phyloP scores from a whole-genome alignment of 2,113 vertebrate species.

The Pluvialis apricaria region DNA sequence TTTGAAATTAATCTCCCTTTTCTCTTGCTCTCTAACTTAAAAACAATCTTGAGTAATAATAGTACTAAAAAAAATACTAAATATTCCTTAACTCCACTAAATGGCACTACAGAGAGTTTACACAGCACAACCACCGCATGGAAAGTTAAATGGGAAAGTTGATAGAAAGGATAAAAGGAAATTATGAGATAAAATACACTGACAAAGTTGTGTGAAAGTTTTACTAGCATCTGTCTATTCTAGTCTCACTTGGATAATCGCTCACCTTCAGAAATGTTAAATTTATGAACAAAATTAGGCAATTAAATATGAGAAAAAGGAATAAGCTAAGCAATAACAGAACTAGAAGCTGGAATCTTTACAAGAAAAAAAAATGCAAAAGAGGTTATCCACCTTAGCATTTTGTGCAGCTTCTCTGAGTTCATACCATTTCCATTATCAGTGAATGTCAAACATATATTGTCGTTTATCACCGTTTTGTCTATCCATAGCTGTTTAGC shows the following conservation, averaged over 20 bases:
- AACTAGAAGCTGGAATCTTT: background rate
- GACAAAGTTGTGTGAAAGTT: background rate
- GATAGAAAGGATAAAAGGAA: background rate
- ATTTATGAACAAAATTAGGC: background rate
- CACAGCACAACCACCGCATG: background rate
- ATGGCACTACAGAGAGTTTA: background rate
- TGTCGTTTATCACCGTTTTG: constrained; percentile 79
- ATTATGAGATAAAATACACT: background rate
- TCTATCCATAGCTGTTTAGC: constrained; percentile 97
- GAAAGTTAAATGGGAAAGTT: background rate
- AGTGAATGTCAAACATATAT: constrained; percentile 86
- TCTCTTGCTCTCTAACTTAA: background rate
- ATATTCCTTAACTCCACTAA: background rate
- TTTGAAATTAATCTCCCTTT: background rate
- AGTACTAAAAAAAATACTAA: background rate
- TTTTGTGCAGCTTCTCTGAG: constrained; percentile 86
- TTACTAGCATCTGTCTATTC: background rate
- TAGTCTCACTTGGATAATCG: background rate
- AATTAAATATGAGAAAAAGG: fast-evolving
- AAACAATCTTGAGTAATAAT: background rate
- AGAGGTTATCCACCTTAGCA: constrained; percentile 85
- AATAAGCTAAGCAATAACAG: background rate
- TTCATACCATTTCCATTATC: constrained; percentile 93
- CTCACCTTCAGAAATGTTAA: background rate
- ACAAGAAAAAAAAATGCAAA: background rate